These are phyloP conservation scores for Ceratitis capitata DNA, from an alignment of 1,140 invertebrate genomes.

Conservation along the genomic window DNA sequence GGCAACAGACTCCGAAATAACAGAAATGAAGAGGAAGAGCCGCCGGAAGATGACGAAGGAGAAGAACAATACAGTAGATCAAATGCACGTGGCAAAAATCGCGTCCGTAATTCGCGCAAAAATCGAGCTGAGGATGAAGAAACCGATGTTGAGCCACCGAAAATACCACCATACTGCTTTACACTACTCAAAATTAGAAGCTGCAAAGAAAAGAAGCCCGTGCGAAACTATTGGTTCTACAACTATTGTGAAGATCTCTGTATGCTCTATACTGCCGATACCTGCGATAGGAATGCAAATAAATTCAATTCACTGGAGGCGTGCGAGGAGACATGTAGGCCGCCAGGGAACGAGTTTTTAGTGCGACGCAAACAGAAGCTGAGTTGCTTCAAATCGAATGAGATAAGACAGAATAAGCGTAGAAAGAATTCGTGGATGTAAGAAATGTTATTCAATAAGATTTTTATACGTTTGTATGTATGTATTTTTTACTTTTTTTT, in stretches of 20 bases:
- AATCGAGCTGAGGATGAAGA: background rate
- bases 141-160: background rate
- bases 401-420: background rate
- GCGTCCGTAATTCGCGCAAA: background rate
- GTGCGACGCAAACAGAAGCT: background rate
- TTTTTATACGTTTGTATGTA: too few relatives aligned
- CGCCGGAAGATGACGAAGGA: background rate
- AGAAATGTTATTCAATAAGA: too few relatives aligned
- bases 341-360: background rate
- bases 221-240: slow-evolving; percentile 59
- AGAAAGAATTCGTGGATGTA: background rate
- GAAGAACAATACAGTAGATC: background rate
- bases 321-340: slow-evolving; percentile 39
- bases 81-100: background rate
- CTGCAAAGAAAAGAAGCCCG: slow-evolving; percentile 47
- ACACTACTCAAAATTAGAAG: slow-evolving; percentile 45
- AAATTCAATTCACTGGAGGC: slow-evolving; percentile 54
- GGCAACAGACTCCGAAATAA: background rate
- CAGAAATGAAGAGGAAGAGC: background rate
- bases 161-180: slow-evolving; percentile 49
- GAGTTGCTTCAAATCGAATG: background rate
- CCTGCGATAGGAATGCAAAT: slow-evolving; percentile 55
- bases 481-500: background rate
- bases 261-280: slow-evolving; percentile 55
- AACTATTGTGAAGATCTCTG: slow-evolving; percentile 57